Evolutionary conservation across 2,888 invertebrate species (phyloP), one percentile per base, ranked within the genome.

Genomic region (Drosophila pullipes): DNA sequence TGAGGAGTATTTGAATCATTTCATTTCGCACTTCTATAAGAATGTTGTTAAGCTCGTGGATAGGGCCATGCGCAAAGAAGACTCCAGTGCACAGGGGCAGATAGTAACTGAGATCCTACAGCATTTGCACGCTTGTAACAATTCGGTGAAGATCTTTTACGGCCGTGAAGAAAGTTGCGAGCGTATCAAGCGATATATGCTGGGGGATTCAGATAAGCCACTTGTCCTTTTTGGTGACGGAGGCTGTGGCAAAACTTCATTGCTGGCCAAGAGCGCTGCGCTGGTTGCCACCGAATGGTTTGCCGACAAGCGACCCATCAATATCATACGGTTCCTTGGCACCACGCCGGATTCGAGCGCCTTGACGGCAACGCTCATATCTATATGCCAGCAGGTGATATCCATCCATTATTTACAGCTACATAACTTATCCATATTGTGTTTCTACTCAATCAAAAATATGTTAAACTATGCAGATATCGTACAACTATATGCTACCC

Each of bases 321-420:
- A 97, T 92, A 95, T 99, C 73, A 96, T 99, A 68, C 94, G 99
- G 74, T 99, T 99, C 93, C 95, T 99, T 37, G 99, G 99, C 31
- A 99, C 99, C 1, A 99, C 99, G 16, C 99, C 99, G 1, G 99
- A 99, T 93, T 98, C 98, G 80, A 98, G 98, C 81, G 98, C 98
- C 31, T 94, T 99, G 53, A 97, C 98, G 1, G 99, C 99, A 0
- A 97, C 99, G 0, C 95, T 99, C 31, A 98, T 98, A 76, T 98
- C 98, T 44, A 97, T 99, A 76, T 99, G 98, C 93, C 97, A 98
- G 92, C 98, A 99, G 95, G 97, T 97, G 93, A 92, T 78, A 83
- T 77, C 76, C 60, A 78, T 73, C 72, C 72, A 69, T 37, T 63
- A 64, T 33, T 53, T 63, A 30, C 30, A 64, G 47, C 30, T 37